Evolutionary conservation across 1,140 invertebrate species (phyloP).

Genomic region (Orius insidiosus): DNA sequence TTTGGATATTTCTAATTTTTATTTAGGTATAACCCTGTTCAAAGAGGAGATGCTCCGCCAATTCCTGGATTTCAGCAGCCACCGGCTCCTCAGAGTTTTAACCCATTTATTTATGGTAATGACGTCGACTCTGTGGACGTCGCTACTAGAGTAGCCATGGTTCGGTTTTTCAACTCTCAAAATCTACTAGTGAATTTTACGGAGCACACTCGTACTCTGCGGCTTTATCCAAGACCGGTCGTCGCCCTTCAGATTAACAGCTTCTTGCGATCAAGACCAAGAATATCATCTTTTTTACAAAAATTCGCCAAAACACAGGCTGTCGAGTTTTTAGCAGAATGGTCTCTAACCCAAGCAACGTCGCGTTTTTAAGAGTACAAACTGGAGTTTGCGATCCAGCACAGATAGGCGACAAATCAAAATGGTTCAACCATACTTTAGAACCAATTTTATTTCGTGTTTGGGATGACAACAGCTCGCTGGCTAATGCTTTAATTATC

Average conservation of each 20-base stretch:
- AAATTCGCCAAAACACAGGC: slow-evolving; percentile 88
- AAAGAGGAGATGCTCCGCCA: slow-evolving; percentile 7
- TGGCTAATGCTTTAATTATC: slow-evolving; percentile 55
- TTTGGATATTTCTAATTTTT: slow-evolving; percentile 3
- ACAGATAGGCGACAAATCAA: slow-evolving; percentile 90
- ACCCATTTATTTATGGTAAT: slow-evolving; percentile 86
- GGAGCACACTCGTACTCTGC: slow-evolving; percentile 89
- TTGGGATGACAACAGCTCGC: slow-evolving; percentile 71
- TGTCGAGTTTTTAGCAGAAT: slow-evolving; percentile 96
- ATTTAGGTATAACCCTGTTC: slow-evolving; percentile 11
- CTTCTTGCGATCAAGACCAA: slow-evolving; percentile 82
- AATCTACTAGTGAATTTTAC: slow-evolving; percentile 93
- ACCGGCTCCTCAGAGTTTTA: slow-evolving; percentile 16
- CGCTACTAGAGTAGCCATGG: slow-evolving; percentile 97
- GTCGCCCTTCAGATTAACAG: slow-evolving; percentile 98
- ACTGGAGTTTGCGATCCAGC: slow-evolving; percentile 88
- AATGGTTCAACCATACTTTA: slow-evolving; percentile 78
- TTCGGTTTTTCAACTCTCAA: slow-evolving; percentile 94
- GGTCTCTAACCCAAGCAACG: slow-evolving; percentile 94
- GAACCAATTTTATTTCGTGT: slow-evolving; percentile 83
- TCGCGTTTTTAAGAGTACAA: slow-evolving; percentile 90
- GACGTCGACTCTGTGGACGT: slow-evolving; percentile 97
- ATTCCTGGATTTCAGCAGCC: neutral
- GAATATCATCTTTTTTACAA: slow-evolving; percentile 72
- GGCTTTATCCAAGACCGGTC: slow-evolving; percentile 92